phyloP scores from a whole-genome alignment of 2,797 vertebrate species.

The Spheniscus humboldti region DNA sequence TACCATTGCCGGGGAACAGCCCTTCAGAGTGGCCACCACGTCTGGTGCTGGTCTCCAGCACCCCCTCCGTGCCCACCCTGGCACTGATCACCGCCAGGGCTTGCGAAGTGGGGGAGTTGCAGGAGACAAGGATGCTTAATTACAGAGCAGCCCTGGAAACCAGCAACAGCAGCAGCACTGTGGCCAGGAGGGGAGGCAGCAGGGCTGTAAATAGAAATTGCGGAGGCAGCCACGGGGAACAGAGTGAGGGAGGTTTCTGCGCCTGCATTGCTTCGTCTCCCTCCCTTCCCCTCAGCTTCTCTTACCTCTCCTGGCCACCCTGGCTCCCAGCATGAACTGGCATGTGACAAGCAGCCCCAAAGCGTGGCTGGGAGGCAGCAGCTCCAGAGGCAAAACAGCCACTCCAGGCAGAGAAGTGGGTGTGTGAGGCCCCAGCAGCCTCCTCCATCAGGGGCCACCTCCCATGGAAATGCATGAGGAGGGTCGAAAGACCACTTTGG shows the following conservation, averaged over 20 bases:
- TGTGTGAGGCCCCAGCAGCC: neutral
- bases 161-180: conserved; percentile 41
- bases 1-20: accelerated
- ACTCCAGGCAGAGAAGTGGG: neutral
- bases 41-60: neutral
- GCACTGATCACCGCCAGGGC: neutral
- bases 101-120: neutral
- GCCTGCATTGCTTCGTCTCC: conserved; percentile 5
- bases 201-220: conserved; percentile 69
- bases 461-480: accelerated
- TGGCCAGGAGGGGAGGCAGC: conserved; percentile 67
- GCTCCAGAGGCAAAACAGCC: neutral
- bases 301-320: conserved; percentile 1
- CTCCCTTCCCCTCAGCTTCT: neutral
- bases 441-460: neutral
- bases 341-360: neutral
- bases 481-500: neutral
- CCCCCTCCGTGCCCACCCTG: neutral
- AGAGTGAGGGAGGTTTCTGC: conserved; percentile 35
- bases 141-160: conserved; percentile 64
- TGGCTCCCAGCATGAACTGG: neutral
- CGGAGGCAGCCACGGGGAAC: conserved; percentile 49
- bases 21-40: accelerated
- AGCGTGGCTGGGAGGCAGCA: neutral
- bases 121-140: conserved; percentile 45